These are phyloP conservation scores for Corticium candelabrum DNA, from an alignment of 37 sponge, comb jelly and placozoan species.

Conservation along the genomic window DNA sequence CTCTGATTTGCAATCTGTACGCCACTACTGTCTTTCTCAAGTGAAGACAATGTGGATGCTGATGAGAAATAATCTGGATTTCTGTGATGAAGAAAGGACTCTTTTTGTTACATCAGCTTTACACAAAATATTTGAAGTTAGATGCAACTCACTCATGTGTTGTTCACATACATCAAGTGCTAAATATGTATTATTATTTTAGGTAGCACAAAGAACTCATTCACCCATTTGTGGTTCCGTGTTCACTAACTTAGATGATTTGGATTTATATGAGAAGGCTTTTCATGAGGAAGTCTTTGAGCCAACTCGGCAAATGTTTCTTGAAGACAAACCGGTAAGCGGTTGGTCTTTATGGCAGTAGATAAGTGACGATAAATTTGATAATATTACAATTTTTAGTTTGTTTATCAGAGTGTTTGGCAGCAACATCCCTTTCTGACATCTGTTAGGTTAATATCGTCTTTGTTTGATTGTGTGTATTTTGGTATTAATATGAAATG, in stretches of 20 bases:
- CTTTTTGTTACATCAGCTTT: background rate
- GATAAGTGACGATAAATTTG: background rate
- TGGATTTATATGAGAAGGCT: background rate
- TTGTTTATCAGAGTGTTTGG: background rate
- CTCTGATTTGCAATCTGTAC: constrained; percentile 34
- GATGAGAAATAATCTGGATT: constrained; percentile 47
- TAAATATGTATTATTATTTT: too few species aligned
- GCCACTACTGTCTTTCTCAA: constrained; percentile 78
- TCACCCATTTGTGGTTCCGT: too few species aligned
- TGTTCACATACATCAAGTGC: too few species aligned
- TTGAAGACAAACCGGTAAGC: background rate
- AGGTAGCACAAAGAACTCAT: too few species aligned
- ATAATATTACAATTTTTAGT: background rate
- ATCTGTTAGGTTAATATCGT: background rate
- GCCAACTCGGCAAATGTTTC: background rate
- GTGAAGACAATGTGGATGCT: constrained; percentile 62
- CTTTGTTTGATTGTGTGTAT: background rate
- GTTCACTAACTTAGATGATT: background rate
- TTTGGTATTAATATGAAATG: background rate
- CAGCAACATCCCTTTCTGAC: background rate
- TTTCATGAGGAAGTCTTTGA: background rate
- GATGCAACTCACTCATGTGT: too few species aligned
- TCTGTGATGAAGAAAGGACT: constrained; percentile 57
- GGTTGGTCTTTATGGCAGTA: background rate
- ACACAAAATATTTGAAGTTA: background rate